Base-by-base conservation (phyloP, 2,113 vertebrate species). In the Chaetodon auriga region DNA sequence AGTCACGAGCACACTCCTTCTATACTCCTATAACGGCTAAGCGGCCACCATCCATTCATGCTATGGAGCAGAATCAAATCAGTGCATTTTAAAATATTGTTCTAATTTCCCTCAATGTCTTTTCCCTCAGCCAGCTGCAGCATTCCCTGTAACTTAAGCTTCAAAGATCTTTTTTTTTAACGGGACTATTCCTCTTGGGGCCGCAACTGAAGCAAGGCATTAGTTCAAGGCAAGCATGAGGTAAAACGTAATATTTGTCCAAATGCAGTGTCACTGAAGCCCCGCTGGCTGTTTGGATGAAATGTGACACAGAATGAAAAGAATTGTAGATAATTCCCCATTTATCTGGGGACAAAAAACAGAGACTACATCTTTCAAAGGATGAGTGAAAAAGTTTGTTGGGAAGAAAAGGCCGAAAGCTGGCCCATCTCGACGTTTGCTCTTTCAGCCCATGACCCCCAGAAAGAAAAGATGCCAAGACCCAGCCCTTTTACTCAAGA, bases 211-310 rank as follows among this genome's bases (percentile, higher is more conserved):
- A 58, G 79, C 68, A 49, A 84, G 38, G 72, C 84, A 79, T 70
- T 77, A 83, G 79, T 79, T 89, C 85, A n/a, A n/a, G 87, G 68
- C 65, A 60, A 84, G 81, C 77, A 68, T 77, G 64, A 21, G 1
- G 51, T 75, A 71, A 82, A 78, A 83, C 69, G 62, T 64, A 45
- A 84, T 79, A 85, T 74, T 73, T 83, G 62, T 82, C 81, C 51
- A 90, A 83, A 83, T 80, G 38, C 61, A 57, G 35, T 48, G 66
- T 86, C 62, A 83, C 68, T 81, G 78, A 88, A 36, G 35, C 71
- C 68, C 74, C 18, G 62, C 57, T 88, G 80, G 68, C 49, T 72
- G 80, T 64, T 70, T 41, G 64, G 55, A 57, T 57, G 54, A 65
- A 73, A 75, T 71, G 12, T 81, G 64, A 82, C 46, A 78, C 30